Evolutionary conservation across 2,113 vertebrate genomes (phyloP).

Genomic region (Prunella fulvescens): DNA sequence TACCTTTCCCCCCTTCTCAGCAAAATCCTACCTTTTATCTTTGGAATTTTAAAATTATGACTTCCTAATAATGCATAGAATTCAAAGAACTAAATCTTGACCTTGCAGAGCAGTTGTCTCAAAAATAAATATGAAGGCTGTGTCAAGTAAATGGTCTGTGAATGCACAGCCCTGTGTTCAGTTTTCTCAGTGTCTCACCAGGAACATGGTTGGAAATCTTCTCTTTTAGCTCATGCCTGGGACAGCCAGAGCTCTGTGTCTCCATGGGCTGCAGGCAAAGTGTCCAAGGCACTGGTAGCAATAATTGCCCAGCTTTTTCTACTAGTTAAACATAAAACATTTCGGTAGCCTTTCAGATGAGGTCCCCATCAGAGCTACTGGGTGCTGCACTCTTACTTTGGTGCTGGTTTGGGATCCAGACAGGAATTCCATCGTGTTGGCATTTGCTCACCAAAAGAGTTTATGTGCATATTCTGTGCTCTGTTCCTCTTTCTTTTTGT

Average conservation of each 20-base stretch:
- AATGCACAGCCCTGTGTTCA: background rate
- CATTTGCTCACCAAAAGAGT: background rate
- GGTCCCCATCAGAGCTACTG: background rate
- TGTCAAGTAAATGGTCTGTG: background rate
- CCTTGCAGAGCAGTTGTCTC: background rate
- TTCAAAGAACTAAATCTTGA: slow-evolving; percentile 9
- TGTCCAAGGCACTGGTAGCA: background rate
- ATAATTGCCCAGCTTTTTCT: background rate
- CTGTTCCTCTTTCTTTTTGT: background rate
- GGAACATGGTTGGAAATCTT: background rate
- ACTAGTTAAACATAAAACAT: background rate
- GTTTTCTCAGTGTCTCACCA: background rate
- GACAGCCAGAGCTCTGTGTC: background rate
- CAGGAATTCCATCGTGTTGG: background rate
- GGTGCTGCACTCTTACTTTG: background rate
- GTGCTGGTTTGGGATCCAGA: background rate
- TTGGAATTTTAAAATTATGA: background rate
- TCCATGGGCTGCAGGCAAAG: background rate
- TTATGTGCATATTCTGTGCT: background rate
- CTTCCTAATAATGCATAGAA: background rate
- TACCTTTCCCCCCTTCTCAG: background rate
- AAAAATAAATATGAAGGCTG: background rate
- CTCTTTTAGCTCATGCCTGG: background rate
- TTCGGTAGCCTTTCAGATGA: accelerated
- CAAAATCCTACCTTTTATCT: slow-evolving; percentile 20